Base-by-base conservation (phyloP, 2,113 vertebrate species). In the Hypanus sabinus region DNA sequence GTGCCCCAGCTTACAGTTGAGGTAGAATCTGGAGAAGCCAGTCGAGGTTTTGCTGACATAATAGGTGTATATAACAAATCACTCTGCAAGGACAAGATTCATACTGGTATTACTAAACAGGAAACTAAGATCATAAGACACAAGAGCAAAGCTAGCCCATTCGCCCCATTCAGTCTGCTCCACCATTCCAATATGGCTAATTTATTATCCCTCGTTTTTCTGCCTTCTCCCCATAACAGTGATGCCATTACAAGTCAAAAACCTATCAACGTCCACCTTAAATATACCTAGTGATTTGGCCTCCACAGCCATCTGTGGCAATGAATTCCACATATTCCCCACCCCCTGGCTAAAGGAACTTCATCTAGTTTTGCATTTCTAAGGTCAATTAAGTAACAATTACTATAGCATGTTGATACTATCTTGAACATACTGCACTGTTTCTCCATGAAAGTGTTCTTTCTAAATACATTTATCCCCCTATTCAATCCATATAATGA, bases 1-100 rank as follows among this genome's bases (percentile, higher is more conserved):
- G 0, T 71, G 88, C 94, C 94, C 95, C 96, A 95, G 7, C 88
- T 94, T 94, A 96, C 33, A 94, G 94, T 70, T 90, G 95, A 96
- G 93, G 95, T 94, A 90, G 95, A 95, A 95, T 94, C 94, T 36
- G 94, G 94, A 60, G 94, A 57, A n/a, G 94, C 95, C 24, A 95
- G 94, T 70, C 75, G 14, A 96, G 70, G 90, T 94, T 94, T 94
- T 0, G 22, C 90, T 95, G 80, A 94, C 94, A 88, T 95, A 94
- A 83, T 94, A 0, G 83, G 95, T 60, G 92, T 3, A 38, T 94
- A 95, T 71, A 93, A 95, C 95, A 88, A 93, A 93, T 93, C 91
- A 93, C 46, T 93, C 91, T 93, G 68, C 24, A 93, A 73, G 68
- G 38, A 55, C 12, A 73, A 46, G 65, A 93, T 73, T 73, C 22